Conservation (phyloP, 2,113 vertebrate species). For the Ammodytes marinus region DNA sequence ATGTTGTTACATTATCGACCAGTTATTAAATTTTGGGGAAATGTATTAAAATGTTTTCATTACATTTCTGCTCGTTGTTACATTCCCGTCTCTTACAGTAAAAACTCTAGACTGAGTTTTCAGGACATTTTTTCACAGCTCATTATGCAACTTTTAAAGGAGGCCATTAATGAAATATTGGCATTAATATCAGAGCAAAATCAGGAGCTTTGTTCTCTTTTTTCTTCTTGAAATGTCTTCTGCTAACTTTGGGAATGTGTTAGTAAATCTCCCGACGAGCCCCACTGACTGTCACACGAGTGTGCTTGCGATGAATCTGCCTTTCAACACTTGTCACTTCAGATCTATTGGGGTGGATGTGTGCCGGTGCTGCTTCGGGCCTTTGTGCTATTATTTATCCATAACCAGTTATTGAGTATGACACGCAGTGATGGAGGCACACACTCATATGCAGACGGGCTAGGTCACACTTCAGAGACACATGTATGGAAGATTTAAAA, state of each 20-base stretch:
- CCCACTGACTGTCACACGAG: slow-evolving; percentile 38
- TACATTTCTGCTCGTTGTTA: too few species aligned
- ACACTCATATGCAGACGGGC: slow-evolving; percentile 15
- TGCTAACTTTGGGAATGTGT: slow-evolving; percentile 31
- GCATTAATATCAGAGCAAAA: slow-evolving; percentile 59
- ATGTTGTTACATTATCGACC: too few species aligned
- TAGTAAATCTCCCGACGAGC: slow-evolving; percentile 43
- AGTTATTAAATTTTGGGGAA: too few species aligned
- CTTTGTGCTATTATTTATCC: slow-evolving; percentile 72
- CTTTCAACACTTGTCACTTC: slow-evolving; percentile 74
- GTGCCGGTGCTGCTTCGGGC: slow-evolving; percentile 54
- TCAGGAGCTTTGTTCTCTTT: slow-evolving; percentile 54
- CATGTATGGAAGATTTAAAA: neutral
- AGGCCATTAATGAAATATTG: slow-evolving; percentile 46
- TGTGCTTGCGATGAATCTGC: slow-evolving; percentile 57
- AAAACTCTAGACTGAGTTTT: slow-evolving; percentile 15
- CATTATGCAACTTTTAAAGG: slow-evolving; percentile 44
- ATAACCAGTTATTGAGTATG: slow-evolving; percentile 64
- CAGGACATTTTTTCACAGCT: slow-evolving; percentile 44
- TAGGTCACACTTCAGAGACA: slow-evolving; percentile 34
- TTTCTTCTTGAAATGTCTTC: slow-evolving; percentile 2
- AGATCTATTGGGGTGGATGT: slow-evolving; percentile 58
- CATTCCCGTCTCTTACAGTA: too few species aligned
- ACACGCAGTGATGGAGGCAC: slow-evolving; percentile 56
- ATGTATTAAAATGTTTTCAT: too few species aligned